These are phyloP conservation scores for Drosophila formosana DNA, from an alignment of 2,888 invertebrate species.

Conservation along the genomic window DNA sequence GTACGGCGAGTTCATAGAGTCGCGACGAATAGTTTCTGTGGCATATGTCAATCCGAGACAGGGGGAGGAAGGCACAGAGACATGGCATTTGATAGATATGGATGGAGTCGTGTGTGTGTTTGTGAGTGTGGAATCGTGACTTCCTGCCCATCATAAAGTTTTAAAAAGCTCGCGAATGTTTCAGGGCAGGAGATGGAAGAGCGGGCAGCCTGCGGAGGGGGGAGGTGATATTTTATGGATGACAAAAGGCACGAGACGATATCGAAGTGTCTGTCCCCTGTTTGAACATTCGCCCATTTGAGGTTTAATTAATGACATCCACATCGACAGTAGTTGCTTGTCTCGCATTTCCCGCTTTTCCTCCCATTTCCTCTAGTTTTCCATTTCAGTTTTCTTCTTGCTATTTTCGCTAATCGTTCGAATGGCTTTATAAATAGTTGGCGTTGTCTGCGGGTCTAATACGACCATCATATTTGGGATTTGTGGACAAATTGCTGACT, in stretches of 20 bases:
- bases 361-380: slow-evolving; percentile 4
- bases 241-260: slow-evolving; percentile 69
- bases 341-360: background rate
- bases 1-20: slow-evolving; percentile 42
- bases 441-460: slow-evolving; percentile 54
- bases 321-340: slow-evolving; percentile 30
- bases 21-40: slow-evolving; percentile 3
- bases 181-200: slow-evolving; percentile 2
- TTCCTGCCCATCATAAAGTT: slow-evolving; percentile 72
- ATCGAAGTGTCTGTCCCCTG: slow-evolving; percentile 34
- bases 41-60: slow-evolving; percentile 30
- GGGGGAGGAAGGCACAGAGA: slow-evolving; percentile 21
- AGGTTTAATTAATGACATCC: slow-evolving; percentile 76
- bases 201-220: background rate
- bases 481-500: slow-evolving; percentile 53
- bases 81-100: slow-evolving; percentile 40
- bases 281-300: slow-evolving; percentile 62
- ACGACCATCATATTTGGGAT: slow-evolving; percentile 43
- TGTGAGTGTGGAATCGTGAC: slow-evolving; percentile 68
- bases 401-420: slow-evolving; percentile 53
- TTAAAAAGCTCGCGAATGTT: slow-evolving; percentile 37
- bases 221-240: slow-evolving; percentile 66
- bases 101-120: slow-evolving; percentile 15
- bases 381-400: slow-evolving; percentile 17
- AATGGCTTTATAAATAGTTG: slow-evolving; percentile 60